Conservation (phyloP, 2,113 vertebrate species). For the Cynocephalus volans region DNA sequence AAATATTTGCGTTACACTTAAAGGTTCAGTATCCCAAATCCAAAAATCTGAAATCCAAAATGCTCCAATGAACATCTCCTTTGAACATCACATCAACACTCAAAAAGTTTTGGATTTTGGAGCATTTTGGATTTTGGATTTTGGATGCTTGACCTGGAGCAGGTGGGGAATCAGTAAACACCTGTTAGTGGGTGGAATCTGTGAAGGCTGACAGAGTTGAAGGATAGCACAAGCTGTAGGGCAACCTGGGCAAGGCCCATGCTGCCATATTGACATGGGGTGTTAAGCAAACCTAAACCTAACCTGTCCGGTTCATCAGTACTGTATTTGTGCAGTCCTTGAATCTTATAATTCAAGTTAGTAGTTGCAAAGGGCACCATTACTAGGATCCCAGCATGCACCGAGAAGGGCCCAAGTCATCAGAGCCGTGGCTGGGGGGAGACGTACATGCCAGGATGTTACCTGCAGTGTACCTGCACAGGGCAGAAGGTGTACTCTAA, state of each 20-base stretch:
- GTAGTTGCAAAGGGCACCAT: not conserved
- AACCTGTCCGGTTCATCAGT: not conserved
- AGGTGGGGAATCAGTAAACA: not conserved
- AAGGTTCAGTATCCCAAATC: no score
- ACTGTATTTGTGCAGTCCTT: not conserved
- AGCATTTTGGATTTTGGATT: no score
- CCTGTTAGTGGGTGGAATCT: not conserved
- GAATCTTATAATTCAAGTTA: not conserved
- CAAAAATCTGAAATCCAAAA: no score
- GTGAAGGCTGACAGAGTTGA: not conserved
- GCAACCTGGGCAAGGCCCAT: not conserved
- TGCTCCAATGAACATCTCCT: no score
- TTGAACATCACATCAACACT: no score
- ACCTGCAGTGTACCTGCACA: not conserved
- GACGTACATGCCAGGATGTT: not conserved
- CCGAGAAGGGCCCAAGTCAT: not conserved
- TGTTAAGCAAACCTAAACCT: not conserved
- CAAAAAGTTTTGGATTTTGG: no score
- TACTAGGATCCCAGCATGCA: not conserved
- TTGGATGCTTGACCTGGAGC: no score
- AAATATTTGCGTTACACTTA: no score
- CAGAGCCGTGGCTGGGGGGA: not conserved
- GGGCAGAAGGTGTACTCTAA: not conserved
- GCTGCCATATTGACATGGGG: rapidly evolving
- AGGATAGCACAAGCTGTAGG: not conserved